These are phyloP conservation scores for Sceloporus undulatus DNA, from an alignment of 2,113 vertebrate species.

Conservation along the genomic window DNA sequence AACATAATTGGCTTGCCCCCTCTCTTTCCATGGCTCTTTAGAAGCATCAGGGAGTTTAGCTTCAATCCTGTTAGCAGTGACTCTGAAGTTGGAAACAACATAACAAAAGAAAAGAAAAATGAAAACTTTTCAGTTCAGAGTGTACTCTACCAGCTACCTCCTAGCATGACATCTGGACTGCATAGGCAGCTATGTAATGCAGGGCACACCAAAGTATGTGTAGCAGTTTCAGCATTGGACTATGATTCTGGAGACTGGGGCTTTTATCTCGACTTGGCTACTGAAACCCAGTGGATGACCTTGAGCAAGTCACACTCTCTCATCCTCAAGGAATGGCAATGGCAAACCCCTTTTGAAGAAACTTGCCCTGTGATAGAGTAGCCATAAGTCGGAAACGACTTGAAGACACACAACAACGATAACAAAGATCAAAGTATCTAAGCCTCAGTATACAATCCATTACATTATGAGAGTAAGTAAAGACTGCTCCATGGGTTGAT, in stretches of 20 bases:
- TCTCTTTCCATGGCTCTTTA: conserved; percentile 86
- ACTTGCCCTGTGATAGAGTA: no score
- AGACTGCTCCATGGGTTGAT: background rate
- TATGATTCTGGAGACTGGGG: no score
- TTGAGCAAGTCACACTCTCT: no score
- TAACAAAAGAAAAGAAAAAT: conserved; percentile 44
- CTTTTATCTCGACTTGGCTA: no score
- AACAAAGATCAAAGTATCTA: no score
- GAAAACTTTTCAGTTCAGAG: background rate
- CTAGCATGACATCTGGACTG: background rate
- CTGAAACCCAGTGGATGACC: no score
- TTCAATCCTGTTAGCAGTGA: conserved; percentile 92
- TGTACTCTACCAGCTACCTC: background rate
- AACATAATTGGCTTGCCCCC: conserved; percentile 89
- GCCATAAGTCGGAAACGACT: no score
- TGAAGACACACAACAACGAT: no score
- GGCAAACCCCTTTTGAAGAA: no score
- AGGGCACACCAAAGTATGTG: no score
- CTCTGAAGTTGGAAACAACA: conserved; percentile 76
- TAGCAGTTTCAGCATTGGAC: no score
- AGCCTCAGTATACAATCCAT: background rate
- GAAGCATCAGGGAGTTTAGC: conserved; percentile 88
- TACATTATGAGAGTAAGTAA: background rate
- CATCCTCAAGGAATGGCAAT: no score
- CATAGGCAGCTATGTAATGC: background rate